These are phyloP conservation scores for Agriotes lineatus DNA, from an alignment of 2,888 invertebrate genomes.

Conservation along the genomic window DNA sequence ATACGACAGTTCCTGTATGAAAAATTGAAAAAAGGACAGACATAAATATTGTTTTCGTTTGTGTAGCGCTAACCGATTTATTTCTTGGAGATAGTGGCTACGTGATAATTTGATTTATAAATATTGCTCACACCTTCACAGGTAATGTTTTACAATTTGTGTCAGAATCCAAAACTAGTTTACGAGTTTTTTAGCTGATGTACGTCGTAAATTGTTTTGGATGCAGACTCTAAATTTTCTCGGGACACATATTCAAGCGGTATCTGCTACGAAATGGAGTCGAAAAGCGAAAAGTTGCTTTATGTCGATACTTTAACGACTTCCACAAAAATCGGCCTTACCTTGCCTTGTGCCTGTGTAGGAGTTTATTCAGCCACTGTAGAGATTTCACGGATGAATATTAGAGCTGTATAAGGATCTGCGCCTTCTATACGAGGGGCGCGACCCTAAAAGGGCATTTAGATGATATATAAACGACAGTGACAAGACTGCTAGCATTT, in stretches of 20 bases:
- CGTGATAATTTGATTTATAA: conserved; percentile 12
- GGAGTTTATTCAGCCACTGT: background rate
- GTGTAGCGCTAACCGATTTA: background rate
- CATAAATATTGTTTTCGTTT: conserved; percentile 7
- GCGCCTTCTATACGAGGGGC: background rate
- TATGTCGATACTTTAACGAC: background rate
- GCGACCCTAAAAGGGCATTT: background rate
- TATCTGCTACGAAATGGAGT: background rate
- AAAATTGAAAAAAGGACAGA: conserved; percentile 8
- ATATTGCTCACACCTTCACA: background rate
- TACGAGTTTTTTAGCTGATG: background rate
- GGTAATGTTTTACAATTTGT: background rate
- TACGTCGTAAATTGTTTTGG: background rate
- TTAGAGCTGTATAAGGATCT: conserved; percentile 1
- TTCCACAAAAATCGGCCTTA: background rate
- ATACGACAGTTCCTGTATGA: background rate
- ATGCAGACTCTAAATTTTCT: conserved; percentile 4
- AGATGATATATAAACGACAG: conserved; percentile 11
- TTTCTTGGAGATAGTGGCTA: background rate
- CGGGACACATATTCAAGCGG: background rate
- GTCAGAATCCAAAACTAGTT: background rate
- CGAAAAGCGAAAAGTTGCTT: background rate
- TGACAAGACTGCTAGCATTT: background rate
- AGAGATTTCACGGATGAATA: background rate
- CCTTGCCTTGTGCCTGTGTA: background rate